Evolutionary conservation across 2,113 vertebrate species (phyloP).

Genomic region (Tiliqua scincoides): DNA sequence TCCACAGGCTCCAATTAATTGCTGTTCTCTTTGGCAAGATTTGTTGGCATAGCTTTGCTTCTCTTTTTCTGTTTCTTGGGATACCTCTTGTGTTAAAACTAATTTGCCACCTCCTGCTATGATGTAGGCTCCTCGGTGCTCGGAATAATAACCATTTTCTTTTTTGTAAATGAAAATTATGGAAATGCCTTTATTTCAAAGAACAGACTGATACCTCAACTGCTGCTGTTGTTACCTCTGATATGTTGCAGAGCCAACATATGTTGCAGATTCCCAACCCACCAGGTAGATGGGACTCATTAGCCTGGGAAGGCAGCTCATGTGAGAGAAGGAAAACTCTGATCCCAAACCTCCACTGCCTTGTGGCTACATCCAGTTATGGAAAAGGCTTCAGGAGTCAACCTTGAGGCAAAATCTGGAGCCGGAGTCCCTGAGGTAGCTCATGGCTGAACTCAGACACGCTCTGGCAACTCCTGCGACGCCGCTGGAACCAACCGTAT

Average conservation of each 20-base stretch:
- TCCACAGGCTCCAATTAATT: constrained; percentile 56
- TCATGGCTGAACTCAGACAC: too few relatives aligned
- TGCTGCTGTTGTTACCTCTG: neutral
- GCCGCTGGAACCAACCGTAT: too few relatives aligned
- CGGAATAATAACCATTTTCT: neutral
- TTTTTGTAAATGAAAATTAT: neutral
- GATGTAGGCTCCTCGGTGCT: neutral
- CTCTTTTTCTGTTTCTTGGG: constrained; percentile 26
- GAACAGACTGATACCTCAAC: neutral
- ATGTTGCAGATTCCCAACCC: too few relatives aligned
- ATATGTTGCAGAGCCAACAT: neutral
- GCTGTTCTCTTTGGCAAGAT: constrained; percentile 54
- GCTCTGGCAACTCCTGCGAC: too few relatives aligned
- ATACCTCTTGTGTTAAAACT: constrained; percentile 21
- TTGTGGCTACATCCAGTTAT: too few relatives aligned
- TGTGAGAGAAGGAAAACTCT: too few relatives aligned
- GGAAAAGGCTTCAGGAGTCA: too few relatives aligned
- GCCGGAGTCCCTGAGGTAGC: too few relatives aligned
- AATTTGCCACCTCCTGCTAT: constrained; percentile 22
- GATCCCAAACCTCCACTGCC: too few relatives aligned
- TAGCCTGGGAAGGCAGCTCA: too few relatives aligned
- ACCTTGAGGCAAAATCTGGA: too few relatives aligned
- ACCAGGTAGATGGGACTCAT: too few relatives aligned
- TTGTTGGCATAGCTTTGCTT: constrained; percentile 41
- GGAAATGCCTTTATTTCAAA: neutral